Conservation (phyloP, 2,113 vertebrate genomes). For the Chlamydotis undulata region DNA sequence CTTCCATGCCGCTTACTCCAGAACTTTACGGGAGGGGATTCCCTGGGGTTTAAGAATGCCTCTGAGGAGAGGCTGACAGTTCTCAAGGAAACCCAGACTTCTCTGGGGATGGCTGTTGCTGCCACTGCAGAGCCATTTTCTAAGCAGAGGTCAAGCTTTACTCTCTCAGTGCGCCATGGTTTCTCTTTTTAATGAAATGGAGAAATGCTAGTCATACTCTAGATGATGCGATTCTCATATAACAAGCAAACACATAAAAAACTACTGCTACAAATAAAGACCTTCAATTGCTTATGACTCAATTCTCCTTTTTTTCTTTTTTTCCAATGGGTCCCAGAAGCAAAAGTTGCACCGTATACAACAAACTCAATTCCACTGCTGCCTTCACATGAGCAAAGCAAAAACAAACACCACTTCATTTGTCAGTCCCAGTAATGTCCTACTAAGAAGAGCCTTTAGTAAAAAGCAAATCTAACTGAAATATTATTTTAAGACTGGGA, state of each 20-base stretch:
- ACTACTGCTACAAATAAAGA: not conserved
- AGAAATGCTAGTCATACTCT: not conserved
- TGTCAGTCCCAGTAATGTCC: not conserved
- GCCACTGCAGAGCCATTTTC: slow-evolving; percentile 30
- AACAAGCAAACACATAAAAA: not conserved
- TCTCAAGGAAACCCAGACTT: not conserved
- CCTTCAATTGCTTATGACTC: not conserved
- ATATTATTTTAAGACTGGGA: not conserved
- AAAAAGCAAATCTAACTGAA: not conserved
- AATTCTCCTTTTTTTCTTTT: not conserved
- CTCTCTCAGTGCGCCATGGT: not conserved
- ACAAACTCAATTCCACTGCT: not conserved
- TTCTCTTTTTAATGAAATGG: not conserved
- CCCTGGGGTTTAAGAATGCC: slow-evolving; percentile 59
- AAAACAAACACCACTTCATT: not conserved
- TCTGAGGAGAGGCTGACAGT: slow-evolving; percentile 19
- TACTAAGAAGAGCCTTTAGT: not conserved
- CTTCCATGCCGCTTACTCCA: slow-evolving; percentile 8
- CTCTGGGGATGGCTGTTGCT: not conserved
- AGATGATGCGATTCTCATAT: not conserved
- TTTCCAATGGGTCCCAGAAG: not conserved
- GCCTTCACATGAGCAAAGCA: not conserved
- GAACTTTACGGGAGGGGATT: slow-evolving; percentile 31
- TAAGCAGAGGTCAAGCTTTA: not conserved
- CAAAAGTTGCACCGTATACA: not conserved